phyloP scores from a whole-genome alignment of 1,140 invertebrate species.

The Eriocheir sinensis region DNA sequence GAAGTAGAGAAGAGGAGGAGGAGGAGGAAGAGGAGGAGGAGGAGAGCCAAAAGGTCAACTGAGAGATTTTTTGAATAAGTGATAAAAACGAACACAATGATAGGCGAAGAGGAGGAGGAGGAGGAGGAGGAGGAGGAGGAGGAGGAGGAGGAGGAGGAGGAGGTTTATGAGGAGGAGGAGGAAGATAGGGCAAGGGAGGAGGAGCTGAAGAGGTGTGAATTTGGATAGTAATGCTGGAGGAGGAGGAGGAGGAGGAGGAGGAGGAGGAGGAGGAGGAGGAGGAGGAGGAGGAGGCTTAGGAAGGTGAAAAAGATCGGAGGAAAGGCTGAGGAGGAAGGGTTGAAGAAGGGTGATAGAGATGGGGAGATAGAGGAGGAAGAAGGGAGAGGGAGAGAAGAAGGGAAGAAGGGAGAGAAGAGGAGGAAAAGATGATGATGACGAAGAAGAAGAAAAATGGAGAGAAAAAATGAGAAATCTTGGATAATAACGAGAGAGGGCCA shows the following conservation, averaged over 20 bases:
- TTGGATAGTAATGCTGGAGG: background rate
- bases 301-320: background rate
- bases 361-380: background rate
- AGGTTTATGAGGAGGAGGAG: background rate
- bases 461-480: background rate
- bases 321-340: background rate
- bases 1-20: background rate
- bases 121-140: background rate
- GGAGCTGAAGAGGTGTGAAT: background rate
- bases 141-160: background rate
- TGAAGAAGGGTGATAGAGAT: background rate
- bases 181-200: background rate
- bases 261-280: slow-evolving; percentile 26
- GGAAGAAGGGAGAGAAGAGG: background rate
- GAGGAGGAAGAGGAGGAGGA: slow-evolving; percentile 9
- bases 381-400: background rate
- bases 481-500: background rate
- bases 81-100: slow-evolving; percentile 17
- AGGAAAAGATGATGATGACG: background rate
- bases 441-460: background rate
- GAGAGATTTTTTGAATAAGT: background rate
- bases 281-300: background rate
- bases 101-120: background rate
- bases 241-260: background rate
- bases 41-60: background rate